phyloP scores from a whole-genome alignment of 1,140 invertebrate species.

The Zaprionus kolodkinae region DNA sequence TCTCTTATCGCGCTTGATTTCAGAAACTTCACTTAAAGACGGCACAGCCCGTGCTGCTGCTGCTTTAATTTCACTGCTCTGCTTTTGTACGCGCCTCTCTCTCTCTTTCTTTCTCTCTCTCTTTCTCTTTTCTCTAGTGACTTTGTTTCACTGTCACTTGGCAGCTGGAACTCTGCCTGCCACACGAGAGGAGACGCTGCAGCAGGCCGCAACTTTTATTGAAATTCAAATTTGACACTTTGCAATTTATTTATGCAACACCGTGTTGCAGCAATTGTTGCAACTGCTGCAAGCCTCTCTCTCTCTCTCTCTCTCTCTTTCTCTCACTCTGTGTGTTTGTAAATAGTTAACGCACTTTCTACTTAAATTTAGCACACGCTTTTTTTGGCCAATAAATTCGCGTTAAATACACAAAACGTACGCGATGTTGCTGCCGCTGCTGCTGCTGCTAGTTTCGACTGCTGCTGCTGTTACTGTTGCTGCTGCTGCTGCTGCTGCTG shows the following conservation, averaged over 20 bases:
- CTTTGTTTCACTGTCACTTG: constrained; percentile 59
- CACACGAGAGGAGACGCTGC: constrained; percentile 11
- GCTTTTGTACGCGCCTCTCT: constrained; percentile 51
- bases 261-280: constrained; percentile 43
- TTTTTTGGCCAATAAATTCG: constrained; percentile 9
- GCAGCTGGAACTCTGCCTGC: constrained; percentile 41
- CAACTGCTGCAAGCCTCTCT: constrained; percentile 15
- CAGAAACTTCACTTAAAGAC: constrained; percentile 75
- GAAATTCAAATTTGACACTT: constrained; percentile 75
- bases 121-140: constrained; percentile 34
- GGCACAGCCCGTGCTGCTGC: constrained; percentile 34
- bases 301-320: too few species aligned
- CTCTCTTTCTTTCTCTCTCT: constrained; percentile 22
- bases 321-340: background rate
- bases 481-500: constrained; percentile 35
- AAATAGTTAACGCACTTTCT: constrained; percentile 57
- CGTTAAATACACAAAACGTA: constrained; percentile 60
- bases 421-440: constrained; percentile 41
- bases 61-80: constrained; percentile 78
- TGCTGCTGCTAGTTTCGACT: background rate
- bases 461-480: constrained; percentile 29
- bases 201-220: constrained; percentile 50
- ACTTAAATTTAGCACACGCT: background rate
- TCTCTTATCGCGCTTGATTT: constrained; percentile 43
- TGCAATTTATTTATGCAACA: constrained; percentile 66